Percentiles rank a stretch among this genome's conserved stretches.
These are phyloP conservation scores for Seira ritae DNA, from an alignment of 2,888 invertebrate species.

Conservation along the genomic window DNA sequence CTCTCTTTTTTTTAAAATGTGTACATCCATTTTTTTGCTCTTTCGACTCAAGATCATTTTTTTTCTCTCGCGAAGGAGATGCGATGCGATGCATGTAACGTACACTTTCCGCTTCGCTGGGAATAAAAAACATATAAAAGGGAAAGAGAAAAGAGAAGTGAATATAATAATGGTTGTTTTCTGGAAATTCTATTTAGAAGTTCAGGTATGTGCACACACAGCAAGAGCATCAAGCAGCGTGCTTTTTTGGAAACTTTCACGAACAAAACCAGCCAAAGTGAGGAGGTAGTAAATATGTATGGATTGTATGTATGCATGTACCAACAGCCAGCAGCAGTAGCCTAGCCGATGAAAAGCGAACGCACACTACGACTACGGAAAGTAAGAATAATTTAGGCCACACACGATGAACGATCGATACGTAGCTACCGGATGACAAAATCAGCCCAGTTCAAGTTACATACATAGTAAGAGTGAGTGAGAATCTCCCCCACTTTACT, in stretches of 20 bases:
- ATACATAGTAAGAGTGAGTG: not conserved
- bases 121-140: not conserved
- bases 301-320: constrained; percentile 15
- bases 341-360: constrained; percentile 64
- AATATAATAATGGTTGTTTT: constrained; percentile 6
- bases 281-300: not conserved
- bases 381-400: constrained; percentile 67
- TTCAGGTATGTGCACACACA: too few species aligned
- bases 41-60: not conserved
- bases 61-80: not conserved
- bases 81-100: not conserved
- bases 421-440: constrained; percentile 65
- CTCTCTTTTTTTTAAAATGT: not conserved
- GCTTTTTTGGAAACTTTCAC: not conserved
- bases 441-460: constrained; percentile 59
- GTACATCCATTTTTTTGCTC: not conserved
- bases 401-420: constrained; percentile 66
- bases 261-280: not conserved
- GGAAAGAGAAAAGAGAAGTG: not conserved
- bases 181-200: not conserved
- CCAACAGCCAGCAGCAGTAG: constrained; percentile 47
- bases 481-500: too few species aligned
- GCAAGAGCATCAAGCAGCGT: not conserved
- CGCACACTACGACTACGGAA: constrained; percentile 65
- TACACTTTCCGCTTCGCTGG: not conserved